Evolutionary conservation across 2,888 invertebrate species (phyloP), one percentile per base, ranked within the genome.

Genomic region (Chirona hameri): DNA sequence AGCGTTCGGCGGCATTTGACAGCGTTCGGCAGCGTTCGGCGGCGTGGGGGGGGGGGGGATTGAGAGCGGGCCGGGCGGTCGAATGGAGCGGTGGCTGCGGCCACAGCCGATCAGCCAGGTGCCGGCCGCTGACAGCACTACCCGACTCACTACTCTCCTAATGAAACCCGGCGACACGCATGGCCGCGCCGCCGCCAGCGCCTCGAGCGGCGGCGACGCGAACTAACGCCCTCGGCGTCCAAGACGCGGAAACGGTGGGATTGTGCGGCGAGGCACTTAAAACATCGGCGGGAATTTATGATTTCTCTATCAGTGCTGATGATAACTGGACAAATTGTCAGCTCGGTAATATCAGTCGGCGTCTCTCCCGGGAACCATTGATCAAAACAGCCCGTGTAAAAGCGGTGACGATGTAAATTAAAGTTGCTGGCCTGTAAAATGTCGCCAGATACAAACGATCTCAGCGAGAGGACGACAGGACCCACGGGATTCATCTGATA

Each of bases 381-480:
- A 79, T 79, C 79, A 79, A 48, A 79, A 79, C 79, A 79, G 76
- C 76, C 39, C 18, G 76, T 76, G 76, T 76, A 76, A 39, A 76
- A 39, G 76, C 76, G 76, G 39, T 39, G 76, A 24, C 76, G 76
- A 76, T 76, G 76, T 76, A 76, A 76, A 76, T 76, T 76, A 76
- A 76, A 76, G 76, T 76, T 76, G 76, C 21, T 76, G 76, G 76
- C 76, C 76, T 76, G 76, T 76, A 76, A 76, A 76, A 76, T 76
- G 76, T 76, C 76, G 76, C 76, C 76, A 76, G 76, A 76, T 76
- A 76, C 76, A 76, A 76, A 76, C 76, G 76, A 39, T 76, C 31
- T 39, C 27, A 21, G 0, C 31, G 31, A 31, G 39, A 5, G 31
- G 15, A 2, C 29, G 24, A 27, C 76, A 76, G 39, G 9, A 21